A percentile compares a stretch with the other conserved stretches of the same genome.
These are phyloP conservation scores for Pteronotus mesoamericanus DNA, from an alignment of 2,797 vertebrate species.

Conservation along the genomic window DNA sequence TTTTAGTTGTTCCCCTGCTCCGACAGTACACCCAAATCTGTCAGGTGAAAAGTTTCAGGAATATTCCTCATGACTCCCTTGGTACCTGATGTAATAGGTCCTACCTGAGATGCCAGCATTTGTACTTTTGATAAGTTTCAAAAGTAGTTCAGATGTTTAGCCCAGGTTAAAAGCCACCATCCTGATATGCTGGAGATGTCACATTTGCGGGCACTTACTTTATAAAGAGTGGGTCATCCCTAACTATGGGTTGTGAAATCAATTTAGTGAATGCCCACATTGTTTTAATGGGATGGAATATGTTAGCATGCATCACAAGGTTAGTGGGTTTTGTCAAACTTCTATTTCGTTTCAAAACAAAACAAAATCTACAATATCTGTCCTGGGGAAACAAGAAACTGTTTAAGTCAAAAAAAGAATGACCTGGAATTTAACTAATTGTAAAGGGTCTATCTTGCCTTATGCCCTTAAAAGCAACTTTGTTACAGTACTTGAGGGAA, in stretches of 20 bases:
- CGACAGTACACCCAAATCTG: background rate
- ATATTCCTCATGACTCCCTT: background rate
- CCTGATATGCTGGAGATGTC: background rate
- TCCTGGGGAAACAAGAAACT: background rate
- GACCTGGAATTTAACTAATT: background rate
- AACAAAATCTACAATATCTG: background rate
- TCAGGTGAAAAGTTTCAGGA: background rate
- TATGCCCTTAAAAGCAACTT: background rate
- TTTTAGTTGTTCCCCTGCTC: background rate
- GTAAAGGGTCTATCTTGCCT: background rate
- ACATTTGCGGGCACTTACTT: background rate
- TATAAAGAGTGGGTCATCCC: background rate
- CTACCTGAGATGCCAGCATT: background rate
- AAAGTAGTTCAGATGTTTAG: background rate
- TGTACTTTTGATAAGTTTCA: background rate
- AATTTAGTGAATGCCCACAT: background rate
- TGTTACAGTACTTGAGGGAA: background rate
- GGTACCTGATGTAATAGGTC: background rate
- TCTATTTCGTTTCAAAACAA: background rate
- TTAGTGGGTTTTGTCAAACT: background rate
- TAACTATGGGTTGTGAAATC: background rate
- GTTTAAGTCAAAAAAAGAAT: background rate
- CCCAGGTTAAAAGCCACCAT: background rate
- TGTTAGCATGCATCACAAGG: background rate
- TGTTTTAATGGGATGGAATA: background rate